Evolutionary conservation across 2,888 invertebrate species (phyloP), one percentile per base, ranked within the genome.

Genomic region (Dasysyrphus albostriatus): DNA sequence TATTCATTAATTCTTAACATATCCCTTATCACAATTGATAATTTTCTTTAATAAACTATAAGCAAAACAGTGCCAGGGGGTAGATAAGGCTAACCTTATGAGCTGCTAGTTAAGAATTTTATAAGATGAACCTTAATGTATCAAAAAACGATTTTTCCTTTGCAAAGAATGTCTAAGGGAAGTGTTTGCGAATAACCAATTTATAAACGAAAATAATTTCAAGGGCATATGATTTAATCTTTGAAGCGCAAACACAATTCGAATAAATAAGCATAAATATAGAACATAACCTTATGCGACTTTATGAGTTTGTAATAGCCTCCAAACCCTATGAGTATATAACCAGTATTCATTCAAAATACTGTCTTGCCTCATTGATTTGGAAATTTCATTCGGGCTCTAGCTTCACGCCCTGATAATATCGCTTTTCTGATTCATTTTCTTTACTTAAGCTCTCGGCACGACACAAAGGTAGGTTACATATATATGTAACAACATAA

Each of bases 341-440:
- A 51, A 34, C 32, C 37, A 37, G 37, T 39, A 32, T 69, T 24
- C 32, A 65, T 47, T 47, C 32, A 54, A 29, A 54, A 54, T 7
- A 67, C 16, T 69, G 39, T 39, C 39, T 54, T 69, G 69, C 69
- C 51, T 54, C 69, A 54, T 69, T 54, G 54, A 54, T 54, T 69
- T 69, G 51, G n/a, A 39, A 54, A 39, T 69, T 69, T 54, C 49
- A 49, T 67, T 69, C 51, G n/a, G 42, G 6, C 24, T 51, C 29
- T n/a, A 24, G 39, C 6, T 19, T 67, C 37, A 69, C 69, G 39
- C 54, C 51, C 69, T 9, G 39, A 54, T 69, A 29, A 69, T 69
- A 54, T 54, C 54, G 39, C 29, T 69, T 54, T 29, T 39, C n/a
- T n/a, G 29, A 69, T 39, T 69, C 54, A 42, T 37, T 69, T 69